Percentiles rank a stretch among this genome's conserved stretches.
These are phyloP conservation scores for Mungos mungo DNA, from an alignment of 2,113 vertebrate species.

Conservation along the genomic window DNA sequence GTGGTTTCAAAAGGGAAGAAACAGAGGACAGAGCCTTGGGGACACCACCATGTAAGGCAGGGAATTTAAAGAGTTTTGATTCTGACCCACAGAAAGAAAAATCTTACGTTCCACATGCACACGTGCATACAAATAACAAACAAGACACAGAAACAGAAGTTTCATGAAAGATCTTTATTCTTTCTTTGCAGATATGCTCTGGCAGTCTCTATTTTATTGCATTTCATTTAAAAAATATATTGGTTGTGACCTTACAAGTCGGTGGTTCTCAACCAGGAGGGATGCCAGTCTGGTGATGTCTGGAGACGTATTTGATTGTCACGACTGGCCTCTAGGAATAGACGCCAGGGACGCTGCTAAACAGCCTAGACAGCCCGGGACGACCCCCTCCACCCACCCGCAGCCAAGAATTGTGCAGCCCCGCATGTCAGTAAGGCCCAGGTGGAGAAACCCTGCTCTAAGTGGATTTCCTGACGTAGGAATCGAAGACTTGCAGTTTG, in stretches of 20 bases:
- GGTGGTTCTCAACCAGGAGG: neutral
- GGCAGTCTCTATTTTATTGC: neutral
- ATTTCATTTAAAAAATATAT: neutral
- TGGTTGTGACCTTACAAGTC: neutral
- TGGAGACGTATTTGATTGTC: neutral
- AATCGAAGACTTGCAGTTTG: neutral
- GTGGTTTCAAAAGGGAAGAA: neutral
- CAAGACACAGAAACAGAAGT: neutral
- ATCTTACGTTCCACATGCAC: neutral
- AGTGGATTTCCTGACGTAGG: neutral
- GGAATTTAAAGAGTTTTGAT: neutral
- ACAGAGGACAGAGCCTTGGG: neutral
- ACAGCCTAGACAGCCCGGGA: neutral
- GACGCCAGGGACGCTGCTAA: neutral
- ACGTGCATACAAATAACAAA: neutral
- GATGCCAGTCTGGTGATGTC: neutral
- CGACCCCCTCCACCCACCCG: fast-evolving
- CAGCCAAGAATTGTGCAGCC: neutral
- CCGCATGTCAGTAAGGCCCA: neutral
- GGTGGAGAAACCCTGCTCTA: neutral
- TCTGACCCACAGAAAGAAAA: neutral
- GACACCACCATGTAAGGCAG: neutral
- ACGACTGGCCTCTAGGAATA: neutral
- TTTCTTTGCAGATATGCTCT: neutral
- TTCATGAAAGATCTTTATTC: neutral